Evolutionary conservation across 2,888 invertebrate genomes (phyloP).

Genomic region (Xylocampa areola): DNA sequence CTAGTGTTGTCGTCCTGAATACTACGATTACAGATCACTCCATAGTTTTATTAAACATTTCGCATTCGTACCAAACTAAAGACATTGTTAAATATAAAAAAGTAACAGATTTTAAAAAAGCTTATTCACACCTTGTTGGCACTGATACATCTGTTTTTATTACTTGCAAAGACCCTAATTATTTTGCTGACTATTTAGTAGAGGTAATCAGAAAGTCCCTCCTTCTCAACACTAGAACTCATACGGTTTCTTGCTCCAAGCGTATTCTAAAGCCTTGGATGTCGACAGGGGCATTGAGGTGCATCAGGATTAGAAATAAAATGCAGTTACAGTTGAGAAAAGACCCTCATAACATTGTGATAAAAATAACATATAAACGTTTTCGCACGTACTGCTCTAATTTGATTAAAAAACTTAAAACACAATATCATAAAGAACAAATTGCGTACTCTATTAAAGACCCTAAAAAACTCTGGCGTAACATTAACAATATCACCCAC

Average conservation of each 20-base stretch:
- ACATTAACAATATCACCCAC: conserved; percentile 13
- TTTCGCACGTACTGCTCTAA: conserved; percentile 9
- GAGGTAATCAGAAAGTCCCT: conserved; percentile 9
- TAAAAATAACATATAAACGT: conserved; percentile 13
- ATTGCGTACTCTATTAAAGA: conserved; percentile 3
- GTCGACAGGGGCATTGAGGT: conserved; percentile 1
- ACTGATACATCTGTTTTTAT: conserved; percentile 4
- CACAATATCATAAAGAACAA: conserved; percentile 3
- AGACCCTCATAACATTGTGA: conserved; percentile 4
- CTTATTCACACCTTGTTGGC: not conserved
- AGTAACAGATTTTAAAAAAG: conserved; percentile 3
- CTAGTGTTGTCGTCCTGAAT: conserved; percentile 2
- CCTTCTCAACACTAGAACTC: conserved; percentile 7
- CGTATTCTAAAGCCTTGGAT: conserved; percentile 10
- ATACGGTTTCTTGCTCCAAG: conserved; percentile 3
- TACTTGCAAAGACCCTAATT: conserved; percentile 3
- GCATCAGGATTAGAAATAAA: conserved; percentile 7
- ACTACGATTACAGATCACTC: conserved; percentile 5
- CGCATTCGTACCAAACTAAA: not conserved
- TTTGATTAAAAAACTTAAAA: conserved; percentile 16
- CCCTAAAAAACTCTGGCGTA: conserved; percentile 6
- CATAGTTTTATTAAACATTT: not conserved
- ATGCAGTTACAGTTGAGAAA: conserved; percentile 8
- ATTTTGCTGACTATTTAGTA: conserved; percentile 4
- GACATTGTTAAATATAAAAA: not conserved